A percentile compares a stretch with the other conserved stretches of the same genome.
phyloP scores from a whole-genome alignment of 2,113 vertebrate genomes.

The Porphyrio hochstetteri region DNA sequence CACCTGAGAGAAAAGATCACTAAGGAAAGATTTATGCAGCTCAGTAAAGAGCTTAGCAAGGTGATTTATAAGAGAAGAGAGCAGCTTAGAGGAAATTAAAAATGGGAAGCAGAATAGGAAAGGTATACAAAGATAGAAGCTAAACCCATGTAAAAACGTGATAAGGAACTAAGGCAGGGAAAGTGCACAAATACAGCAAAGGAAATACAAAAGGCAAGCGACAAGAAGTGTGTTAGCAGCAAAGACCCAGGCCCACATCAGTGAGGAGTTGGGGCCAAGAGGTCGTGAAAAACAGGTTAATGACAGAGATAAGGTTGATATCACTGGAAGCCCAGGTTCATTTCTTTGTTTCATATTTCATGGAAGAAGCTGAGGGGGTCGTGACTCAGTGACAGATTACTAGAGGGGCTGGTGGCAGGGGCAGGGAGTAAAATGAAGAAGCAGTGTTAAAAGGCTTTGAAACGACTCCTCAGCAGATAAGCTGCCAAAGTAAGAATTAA shows the following conservation, averaged over 20 bases:
- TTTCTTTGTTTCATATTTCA: background rate
- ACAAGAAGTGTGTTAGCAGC: background rate
- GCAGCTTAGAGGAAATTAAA: constrained; percentile 54
- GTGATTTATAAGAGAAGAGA: background rate
- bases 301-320: background rate
- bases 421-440: background rate
- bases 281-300: background rate
- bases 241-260: background rate
- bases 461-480: background rate
- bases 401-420: background rate
- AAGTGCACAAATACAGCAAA: background rate
- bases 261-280: background rate
- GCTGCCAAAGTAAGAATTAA: background rate
- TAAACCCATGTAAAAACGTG: background rate
- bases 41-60: constrained; percentile 26
- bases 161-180: background rate
- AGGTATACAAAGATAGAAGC: background rate
- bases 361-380: background rate
- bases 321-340: background rate
- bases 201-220: background rate
- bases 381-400: background rate
- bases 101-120: background rate
- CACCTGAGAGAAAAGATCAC: background rate
- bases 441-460: background rate
- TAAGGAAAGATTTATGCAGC: background rate